Conservation (phyloP, 2,113 vertebrate species). For the Actinemys pallida region DNA sequence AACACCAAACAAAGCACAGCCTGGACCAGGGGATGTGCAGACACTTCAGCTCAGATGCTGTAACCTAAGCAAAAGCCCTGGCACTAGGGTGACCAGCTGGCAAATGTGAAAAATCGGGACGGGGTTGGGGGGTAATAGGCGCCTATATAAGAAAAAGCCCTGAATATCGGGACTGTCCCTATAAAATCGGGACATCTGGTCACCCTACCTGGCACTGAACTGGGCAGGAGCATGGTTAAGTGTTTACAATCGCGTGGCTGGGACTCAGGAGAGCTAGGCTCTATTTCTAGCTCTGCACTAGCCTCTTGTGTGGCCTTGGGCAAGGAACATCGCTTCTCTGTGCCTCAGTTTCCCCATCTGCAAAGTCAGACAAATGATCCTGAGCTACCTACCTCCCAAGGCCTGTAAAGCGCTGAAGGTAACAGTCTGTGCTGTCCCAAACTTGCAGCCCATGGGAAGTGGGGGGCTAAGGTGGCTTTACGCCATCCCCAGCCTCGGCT, state of each 20-base stretch:
- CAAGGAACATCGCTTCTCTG: not conserved
- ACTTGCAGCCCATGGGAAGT: not conserved
- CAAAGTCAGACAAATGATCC: not conserved
- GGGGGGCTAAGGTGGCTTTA: not conserved
- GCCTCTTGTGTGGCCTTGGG: not conserved
- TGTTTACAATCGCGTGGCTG: fast-evolving
- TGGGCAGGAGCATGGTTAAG: not conserved
- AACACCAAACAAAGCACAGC: not conserved
- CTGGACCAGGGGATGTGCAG: not conserved
- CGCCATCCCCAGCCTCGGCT: not conserved
- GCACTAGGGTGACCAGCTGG: not conserved
- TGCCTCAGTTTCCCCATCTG: not conserved
- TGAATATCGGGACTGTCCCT: no score
- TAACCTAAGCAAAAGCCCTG: not conserved
- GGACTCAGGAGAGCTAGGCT: not conserved
- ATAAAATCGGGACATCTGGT: no score
- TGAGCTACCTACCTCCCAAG: not conserved
- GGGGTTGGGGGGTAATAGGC: no score
- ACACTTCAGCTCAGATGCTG: not conserved
- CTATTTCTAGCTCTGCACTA: not conserved
- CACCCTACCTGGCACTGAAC: not conserved
- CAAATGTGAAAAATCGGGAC: no score
- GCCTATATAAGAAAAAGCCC: no score
- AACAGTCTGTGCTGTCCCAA: not conserved
- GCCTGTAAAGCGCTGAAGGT: not conserved